These are phyloP conservation scores for Coremacera marginata DNA, from an alignment of 2,888 invertebrate species.

Conservation along the genomic window DNA sequence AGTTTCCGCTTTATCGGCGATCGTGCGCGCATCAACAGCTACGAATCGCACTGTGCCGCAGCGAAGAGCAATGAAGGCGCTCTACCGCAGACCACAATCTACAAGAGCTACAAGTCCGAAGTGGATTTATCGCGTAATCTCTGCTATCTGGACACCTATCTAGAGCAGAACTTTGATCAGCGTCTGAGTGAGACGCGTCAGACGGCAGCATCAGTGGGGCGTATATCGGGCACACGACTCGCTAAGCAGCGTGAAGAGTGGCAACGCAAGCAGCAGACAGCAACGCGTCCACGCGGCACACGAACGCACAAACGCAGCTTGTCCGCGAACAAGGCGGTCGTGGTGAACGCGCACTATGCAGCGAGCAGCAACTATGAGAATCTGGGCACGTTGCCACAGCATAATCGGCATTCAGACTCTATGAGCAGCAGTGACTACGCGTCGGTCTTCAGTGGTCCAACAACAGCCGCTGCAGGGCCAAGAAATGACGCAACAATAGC, in stretches of 20 bases:
- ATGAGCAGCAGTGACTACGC: constrained; percentile 69
- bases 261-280: constrained; percentile 28
- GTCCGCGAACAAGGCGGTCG: constrained; percentile 56
- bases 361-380: constrained; percentile 57
- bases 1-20: constrained; percentile 67
- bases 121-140: constrained; percentile 68
- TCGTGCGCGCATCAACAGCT: constrained; percentile 62
- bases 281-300: constrained; percentile 25
- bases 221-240: constrained; percentile 56
- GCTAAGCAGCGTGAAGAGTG: constrained; percentile 44
- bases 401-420: constrained; percentile 59
- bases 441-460: constrained; percentile 67
- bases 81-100: constrained; percentile 58
- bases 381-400: constrained; percentile 55
- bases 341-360: constrained; percentile 22
- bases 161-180: constrained; percentile 69
- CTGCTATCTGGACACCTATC: constrained; percentile 67
- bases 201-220: constrained; percentile 57
- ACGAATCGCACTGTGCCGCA: constrained; percentile 62
- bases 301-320: constrained; percentile 61
- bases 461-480: constrained; percentile 32
- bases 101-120: constrained; percentile 69
- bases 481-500: not conserved
- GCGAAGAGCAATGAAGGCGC: constrained; percentile 40
- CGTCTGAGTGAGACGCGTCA: constrained; percentile 56